Evolutionary conservation across 2,888 invertebrate genomes (phyloP).

Genomic region (Neocrepidodera transversa): DNA sequence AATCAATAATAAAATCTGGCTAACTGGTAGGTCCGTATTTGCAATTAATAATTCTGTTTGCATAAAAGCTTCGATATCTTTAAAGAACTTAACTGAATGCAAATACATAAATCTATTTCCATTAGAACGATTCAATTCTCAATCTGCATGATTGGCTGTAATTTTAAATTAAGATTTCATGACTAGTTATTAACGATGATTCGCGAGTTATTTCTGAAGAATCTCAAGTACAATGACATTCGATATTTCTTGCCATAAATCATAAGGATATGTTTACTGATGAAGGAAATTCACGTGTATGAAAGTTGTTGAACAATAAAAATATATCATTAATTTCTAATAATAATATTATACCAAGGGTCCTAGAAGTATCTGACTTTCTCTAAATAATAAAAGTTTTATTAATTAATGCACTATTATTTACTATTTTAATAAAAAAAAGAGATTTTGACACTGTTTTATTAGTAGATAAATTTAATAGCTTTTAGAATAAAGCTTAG

Average conservation of each 20-base stretch:
- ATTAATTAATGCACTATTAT: too few relatives aligned
- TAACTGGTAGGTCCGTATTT: too few relatives aligned
- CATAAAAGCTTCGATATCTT: neutral
- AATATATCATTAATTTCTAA: neutral
- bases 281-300: neutral
- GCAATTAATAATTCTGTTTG: neutral
- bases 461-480: too few relatives aligned
- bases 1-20: too few relatives aligned
- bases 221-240: slow-evolving; percentile 1
- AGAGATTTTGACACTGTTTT: too few relatives aligned
- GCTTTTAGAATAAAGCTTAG: too few relatives aligned
- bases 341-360: too few relatives aligned
- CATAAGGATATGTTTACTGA: slow-evolving; percentile 5
- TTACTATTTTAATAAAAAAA: too few relatives aligned
- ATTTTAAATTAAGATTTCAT: slow-evolving; percentile 25
- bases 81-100: neutral
- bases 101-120: slow-evolving; percentile 18
- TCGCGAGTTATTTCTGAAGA: slow-evolving; percentile 15
- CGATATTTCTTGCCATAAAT: slow-evolving; percentile 8
- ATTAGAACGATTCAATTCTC: slow-evolving; percentile 28
- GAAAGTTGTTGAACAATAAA: neutral
- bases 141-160: slow-evolving; percentile 23
- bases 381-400: too few relatives aligned
- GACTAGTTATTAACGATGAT: slow-evolving; percentile 31
- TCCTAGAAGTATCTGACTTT: too few relatives aligned